Base-by-base conservation (phyloP, 2,888 invertebrate genomes). In the Acheta domesticus region DNA sequence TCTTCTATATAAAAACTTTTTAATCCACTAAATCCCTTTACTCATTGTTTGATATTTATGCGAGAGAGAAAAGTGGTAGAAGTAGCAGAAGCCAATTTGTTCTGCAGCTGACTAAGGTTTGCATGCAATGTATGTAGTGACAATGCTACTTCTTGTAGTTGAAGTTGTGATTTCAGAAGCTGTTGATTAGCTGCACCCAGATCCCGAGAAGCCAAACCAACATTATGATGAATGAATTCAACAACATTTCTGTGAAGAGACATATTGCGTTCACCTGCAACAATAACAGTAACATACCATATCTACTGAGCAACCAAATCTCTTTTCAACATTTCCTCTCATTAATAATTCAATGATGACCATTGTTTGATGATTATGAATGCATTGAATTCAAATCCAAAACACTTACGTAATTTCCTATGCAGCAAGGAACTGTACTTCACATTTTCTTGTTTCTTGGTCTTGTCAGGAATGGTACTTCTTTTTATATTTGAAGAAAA, bases 341-440 rank as follows among this genome's bases (percentile, higher is more conserved):
- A 74, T 11, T 74, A 20, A 11, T 74, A 16, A 74, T n/a, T n/a
- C 74, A 74, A 20, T 2, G 21, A 21, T 74, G 21, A 74, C 16
- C 14, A 21, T 74, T 11, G 74, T 14, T 20, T 21, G 21, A 74
- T 20, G 4, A 75, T 76, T 23, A 74, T 23, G 74, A 78, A 36
- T 8, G 5, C 8, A 36, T 8, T 36, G 5, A 36, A 36, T 36
- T 36, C 36, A 36, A 36, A 36, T 36, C 8, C 36, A 36, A 48
- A 49, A 48, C 14, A 82, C 82, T 80, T 79, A 82, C 82, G 80
- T 73, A 83, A 78, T 82, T 82, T 82, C 77, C 78, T 82, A 76
- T 83, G 83, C 1, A 83, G 80, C n/a, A 83, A 75, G 3, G 82
- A 80, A 79, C 81, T 82, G 75, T 82, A 82, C 19, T 81, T 81